phyloP scores from a whole-genome alignment of 1,140 invertebrate genomes.

The Drosophila nasuta region DNA sequence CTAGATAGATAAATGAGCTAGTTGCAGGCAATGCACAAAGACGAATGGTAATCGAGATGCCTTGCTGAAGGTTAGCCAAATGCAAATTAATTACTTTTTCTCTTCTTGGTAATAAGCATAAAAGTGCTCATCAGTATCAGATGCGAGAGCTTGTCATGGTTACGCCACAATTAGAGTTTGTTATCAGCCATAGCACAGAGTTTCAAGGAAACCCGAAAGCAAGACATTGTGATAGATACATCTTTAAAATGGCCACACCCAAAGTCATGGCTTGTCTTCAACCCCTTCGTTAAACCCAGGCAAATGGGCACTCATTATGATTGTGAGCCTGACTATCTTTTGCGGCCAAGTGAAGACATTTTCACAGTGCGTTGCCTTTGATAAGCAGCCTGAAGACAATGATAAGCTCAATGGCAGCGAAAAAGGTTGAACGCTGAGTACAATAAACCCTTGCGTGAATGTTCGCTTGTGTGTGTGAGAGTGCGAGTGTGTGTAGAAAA shows the following conservation, averaged over 20 bases:
- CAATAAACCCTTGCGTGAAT: conserved; percentile 53
- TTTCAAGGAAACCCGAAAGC: too few species aligned
- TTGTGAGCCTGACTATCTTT: conserved; percentile 38
- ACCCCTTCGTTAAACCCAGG: conserved; percentile 5
- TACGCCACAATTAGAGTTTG: conserved; percentile 5
- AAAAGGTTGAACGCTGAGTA: conserved; percentile 48
- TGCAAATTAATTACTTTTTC: conserved; percentile 2
- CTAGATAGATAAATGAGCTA: conserved; percentile 43
- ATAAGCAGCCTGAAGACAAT: conserved; percentile 52
- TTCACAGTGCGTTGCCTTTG: conserved; percentile 70
- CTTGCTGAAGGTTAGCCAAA: not conserved
- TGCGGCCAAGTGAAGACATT: conserved; percentile 52
- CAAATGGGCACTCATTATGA: conserved; percentile 49
- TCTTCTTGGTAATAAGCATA: not conserved
- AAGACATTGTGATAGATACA: not conserved
- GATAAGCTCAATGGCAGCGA: conserved; percentile 48
- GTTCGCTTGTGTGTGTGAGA: conserved; percentile 2
- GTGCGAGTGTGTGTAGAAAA: conserved; percentile 36
- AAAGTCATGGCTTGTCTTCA: conserved; percentile 10
- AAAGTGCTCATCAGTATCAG: not conserved
- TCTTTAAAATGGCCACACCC: conserved; percentile 29
- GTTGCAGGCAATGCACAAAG: conserved; percentile 39
- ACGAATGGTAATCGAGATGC: conserved; percentile 44
- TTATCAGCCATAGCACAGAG: not conserved
- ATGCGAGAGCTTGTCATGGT: not conserved